A percentile compares a stretch with the other conserved stretches of the same genome.
These are phyloP conservation scores for Danio tinwini DNA, from an alignment of 2,797 vertebrate genomes.

Conservation along the genomic window DNA sequence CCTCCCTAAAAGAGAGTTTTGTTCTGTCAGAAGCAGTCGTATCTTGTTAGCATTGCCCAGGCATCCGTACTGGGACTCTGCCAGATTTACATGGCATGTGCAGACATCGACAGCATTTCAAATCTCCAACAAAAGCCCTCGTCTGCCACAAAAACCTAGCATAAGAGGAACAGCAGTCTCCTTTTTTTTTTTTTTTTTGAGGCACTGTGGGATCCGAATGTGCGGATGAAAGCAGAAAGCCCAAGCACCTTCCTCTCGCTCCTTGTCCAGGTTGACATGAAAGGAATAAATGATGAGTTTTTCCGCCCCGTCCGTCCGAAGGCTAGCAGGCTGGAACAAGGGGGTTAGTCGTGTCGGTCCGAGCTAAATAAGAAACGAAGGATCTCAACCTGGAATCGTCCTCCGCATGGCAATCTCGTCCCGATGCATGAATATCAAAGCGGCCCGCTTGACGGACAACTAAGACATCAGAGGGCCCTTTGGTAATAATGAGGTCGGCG, in stretches of 20 bases:
- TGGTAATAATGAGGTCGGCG: conserved; percentile 55
- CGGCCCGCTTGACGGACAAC: conserved; percentile 66
- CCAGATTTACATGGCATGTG: conserved; percentile 57
- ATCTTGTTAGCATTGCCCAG: conserved; percentile 51
- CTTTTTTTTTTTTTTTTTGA: background rate
- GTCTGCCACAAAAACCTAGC: background rate
- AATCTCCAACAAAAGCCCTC: conserved; percentile 9
- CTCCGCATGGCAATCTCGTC: conserved; percentile 49
- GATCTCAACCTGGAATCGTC: conserved; percentile 15
- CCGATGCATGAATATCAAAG: conserved; percentile 78
- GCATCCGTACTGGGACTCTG: conserved; percentile 63
- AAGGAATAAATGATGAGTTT: conserved; percentile 30
- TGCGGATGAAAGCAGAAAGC: background rate
- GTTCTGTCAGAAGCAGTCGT: background rate
- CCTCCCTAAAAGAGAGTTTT: background rate
- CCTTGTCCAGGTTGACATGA: conserved; percentile 5
- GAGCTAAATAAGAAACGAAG: conserved; percentile 32
- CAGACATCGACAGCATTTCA: conserved; percentile 32
- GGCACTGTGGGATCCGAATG: background rate
- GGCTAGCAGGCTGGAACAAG: conserved; percentile 14
- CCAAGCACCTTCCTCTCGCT: background rate
- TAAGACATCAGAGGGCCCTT: conserved; percentile 50
- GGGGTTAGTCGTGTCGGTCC: background rate
- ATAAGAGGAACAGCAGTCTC: background rate
- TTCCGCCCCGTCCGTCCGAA: conserved; percentile 11